A percentile compares a stretch with the other conserved stretches of the same genome.
Conservation (phyloP, 2,797 vertebrate species). For the Remorina albescens region DNA sequence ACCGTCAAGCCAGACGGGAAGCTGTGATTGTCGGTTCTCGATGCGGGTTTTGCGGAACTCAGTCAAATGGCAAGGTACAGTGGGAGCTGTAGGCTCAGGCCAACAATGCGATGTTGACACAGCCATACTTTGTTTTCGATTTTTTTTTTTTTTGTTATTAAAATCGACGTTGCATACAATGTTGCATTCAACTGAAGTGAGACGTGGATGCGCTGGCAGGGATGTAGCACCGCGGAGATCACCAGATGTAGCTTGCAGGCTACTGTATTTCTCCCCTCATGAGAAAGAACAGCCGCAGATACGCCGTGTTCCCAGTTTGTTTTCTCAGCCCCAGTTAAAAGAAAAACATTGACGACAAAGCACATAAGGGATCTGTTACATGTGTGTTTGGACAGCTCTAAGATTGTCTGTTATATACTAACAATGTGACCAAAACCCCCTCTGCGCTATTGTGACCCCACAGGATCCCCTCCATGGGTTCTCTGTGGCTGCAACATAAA, state of each 20-base stretch:
- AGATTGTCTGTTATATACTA: background rate
- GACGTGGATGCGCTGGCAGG: conserved; percentile 35
- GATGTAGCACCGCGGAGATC: conserved; percentile 25
- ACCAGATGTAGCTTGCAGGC: conserved; percentile 35
- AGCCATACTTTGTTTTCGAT: background rate
- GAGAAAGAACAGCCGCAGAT: conserved; percentile 21
- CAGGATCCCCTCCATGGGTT: conserved; percentile 2
- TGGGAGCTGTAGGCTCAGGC: conserved; percentile 35
- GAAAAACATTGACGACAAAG: background rate
- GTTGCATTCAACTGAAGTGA: conserved; percentile 45
- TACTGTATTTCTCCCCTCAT: background rate
- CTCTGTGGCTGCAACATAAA: background rate
- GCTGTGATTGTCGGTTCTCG: conserved; percentile 70
- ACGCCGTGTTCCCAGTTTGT: conserved; percentile 14
- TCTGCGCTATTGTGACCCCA: conserved; percentile 49
- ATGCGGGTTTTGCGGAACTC: conserved; percentile 81
- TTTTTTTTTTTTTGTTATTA: background rate
- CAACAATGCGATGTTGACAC: conserved; percentile 19
- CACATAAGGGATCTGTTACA: background rate
- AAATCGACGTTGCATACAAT: background rate
- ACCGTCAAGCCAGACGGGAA: conserved; percentile 68
- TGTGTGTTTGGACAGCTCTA: background rate
- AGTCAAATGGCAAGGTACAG: conserved; percentile 76
- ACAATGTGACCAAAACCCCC: background rate
- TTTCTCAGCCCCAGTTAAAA: background rate